These are phyloP conservation scores for Phyllostomus hastatus DNA, from an alignment of 2,113 vertebrate species.

Conservation along the genomic window DNA sequence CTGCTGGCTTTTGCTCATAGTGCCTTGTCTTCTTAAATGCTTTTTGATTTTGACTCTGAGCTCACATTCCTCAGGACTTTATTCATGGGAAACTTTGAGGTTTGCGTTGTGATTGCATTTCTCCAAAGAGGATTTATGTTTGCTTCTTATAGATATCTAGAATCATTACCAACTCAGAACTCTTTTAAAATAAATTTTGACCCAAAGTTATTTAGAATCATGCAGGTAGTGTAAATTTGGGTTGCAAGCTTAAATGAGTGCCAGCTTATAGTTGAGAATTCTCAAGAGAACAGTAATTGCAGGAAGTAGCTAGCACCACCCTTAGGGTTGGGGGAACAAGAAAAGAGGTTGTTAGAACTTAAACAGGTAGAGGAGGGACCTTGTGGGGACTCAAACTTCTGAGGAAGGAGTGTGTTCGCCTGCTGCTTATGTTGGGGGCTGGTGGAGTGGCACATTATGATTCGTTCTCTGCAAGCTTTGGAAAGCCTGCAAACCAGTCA, in stretches of 20 bases:
- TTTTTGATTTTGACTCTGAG: conserved; percentile 20
- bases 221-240: conserved; percentile 1
- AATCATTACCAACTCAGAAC: neutral
- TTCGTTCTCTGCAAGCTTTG: neutral
- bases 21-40: neutral
- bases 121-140: conserved; percentile 32
- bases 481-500: neutral
- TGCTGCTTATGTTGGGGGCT: neutral
- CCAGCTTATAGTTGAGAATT: neutral
- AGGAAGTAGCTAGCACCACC: neutral
- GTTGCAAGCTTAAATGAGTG: neutral
- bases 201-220: neutral
- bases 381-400: neutral
- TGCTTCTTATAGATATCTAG: conserved; percentile 14
- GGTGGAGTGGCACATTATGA: neutral
- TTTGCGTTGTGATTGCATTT: conserved; percentile 29
- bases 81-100: conserved; percentile 40
- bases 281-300: neutral
- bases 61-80: conserved; percentile 25
- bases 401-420: neutral
- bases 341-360: neutral
- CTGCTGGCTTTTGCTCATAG: neutral
- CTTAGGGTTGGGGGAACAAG: neutral
- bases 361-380: neutral
- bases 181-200: conserved; percentile 34